These are phyloP conservation scores for Papilio aristodemus DNA, from an alignment of 1,140 invertebrate species.

Conservation along the genomic window DNA sequence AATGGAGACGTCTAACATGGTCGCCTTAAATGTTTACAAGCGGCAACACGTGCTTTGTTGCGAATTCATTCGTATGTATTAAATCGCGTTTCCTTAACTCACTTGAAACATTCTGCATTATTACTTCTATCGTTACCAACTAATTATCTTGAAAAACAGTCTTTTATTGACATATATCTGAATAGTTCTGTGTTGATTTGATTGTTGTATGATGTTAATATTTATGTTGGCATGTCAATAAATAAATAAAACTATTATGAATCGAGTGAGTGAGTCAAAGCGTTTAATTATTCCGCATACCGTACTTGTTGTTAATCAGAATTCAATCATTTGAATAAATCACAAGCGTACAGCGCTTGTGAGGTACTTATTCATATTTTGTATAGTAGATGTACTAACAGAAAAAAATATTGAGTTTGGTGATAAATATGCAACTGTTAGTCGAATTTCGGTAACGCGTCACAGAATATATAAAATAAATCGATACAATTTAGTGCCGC, in stretches of 20 bases:
- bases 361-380: neutral
- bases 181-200: neutral
- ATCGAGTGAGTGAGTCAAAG: neutral
- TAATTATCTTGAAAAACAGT: neutral
- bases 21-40: constrained; percentile 6
- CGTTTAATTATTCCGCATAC: constrained; percentile 9
- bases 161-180: neutral
- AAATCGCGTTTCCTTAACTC: neutral
- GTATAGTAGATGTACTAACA: neutral
- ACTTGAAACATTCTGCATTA: neutral
- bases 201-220: neutral
- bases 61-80: neutral
- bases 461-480: too few relatives aligned
- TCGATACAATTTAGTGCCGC: too few relatives aligned
- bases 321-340: constrained; percentile 16
- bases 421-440: neutral
- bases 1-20: neutral
- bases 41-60: constrained; percentile 1
- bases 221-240: neutral
- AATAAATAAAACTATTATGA: constrained; percentile 14
- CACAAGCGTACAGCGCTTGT: neutral
- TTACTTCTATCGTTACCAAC: neutral
- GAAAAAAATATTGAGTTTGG: too few relatives aligned
- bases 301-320: neutral
- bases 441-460: too few relatives aligned